Evolutionary conservation across 2,797 vertebrate species (phyloP).

Genomic region (Spinus pinus): DNA sequence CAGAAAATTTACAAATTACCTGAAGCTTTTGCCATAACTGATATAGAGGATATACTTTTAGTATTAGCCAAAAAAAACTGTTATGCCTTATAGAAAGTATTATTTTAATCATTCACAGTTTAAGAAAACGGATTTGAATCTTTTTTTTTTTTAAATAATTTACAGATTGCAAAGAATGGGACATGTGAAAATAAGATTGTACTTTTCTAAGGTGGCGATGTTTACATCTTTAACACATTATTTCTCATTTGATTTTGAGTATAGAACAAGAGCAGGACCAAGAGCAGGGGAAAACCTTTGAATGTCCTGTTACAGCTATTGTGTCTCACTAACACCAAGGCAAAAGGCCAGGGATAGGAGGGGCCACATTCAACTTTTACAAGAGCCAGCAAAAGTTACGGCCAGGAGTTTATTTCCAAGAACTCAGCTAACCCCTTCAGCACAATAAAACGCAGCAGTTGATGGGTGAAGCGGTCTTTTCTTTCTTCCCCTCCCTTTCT

Average conservation of each 20-base stretch:
- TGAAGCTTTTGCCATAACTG: background rate
- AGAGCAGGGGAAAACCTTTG: background rate
- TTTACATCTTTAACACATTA: background rate
- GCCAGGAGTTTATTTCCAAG: constrained; percentile 29
- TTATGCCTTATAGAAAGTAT: background rate
- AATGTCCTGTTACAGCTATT: background rate
- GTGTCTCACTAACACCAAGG: background rate
- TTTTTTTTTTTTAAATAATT: background rate
- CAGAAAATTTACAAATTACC: background rate
- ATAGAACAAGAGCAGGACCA: background rate
- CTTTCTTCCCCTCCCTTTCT: background rate
- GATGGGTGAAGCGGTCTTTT: constrained; percentile 1
- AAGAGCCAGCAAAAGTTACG: constrained; percentile 1
- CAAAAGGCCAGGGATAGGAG: background rate
- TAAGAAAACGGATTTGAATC: background rate
- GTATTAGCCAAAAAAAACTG: background rate
- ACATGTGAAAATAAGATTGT: background rate
- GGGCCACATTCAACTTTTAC: background rate
- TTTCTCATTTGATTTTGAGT: background rate
- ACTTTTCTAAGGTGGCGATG: background rate
- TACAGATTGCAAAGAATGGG: background rate
- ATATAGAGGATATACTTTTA: background rate
- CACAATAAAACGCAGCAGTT: constrained; percentile 7
- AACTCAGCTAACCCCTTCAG: background rate
- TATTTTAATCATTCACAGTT: background rate